These are phyloP conservation scores for Amblyraja radiata DNA, from an alignment of 2,797 vertebrate genomes.

Conservation along the genomic window DNA sequence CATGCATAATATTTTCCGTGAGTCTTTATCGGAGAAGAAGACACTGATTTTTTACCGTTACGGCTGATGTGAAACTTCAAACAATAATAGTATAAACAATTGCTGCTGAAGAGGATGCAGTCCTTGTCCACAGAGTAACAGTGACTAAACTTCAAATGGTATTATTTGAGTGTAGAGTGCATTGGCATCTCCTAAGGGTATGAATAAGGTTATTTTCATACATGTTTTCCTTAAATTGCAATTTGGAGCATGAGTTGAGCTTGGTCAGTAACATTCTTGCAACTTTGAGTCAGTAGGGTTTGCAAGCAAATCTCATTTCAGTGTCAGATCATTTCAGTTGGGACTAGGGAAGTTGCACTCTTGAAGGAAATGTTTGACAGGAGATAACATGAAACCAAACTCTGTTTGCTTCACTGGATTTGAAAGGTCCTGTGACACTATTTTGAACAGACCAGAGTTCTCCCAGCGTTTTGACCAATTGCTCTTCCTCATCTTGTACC, in stretches of 20 bases:
- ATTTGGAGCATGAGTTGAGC: neutral
- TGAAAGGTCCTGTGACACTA: neutral
- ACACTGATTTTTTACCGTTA: neutral
- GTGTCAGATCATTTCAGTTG: neutral
- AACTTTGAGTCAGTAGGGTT: neutral
- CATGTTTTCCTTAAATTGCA: neutral
- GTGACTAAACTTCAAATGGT: neutral
- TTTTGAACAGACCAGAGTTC: neutral
- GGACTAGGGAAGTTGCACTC: neutral
- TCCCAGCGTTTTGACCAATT: neutral
- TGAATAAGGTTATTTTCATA: neutral
- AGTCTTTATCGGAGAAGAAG: neutral
- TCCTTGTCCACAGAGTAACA: neutral
- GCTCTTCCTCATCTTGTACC: neutral
- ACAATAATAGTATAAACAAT: neutral
- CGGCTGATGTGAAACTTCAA: neutral
- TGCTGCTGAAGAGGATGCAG: neutral
- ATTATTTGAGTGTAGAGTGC: too few species aligned
- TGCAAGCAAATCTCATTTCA: neutral
- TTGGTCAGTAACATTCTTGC: neutral
- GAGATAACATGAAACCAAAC: neutral
- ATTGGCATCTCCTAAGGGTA: neutral
- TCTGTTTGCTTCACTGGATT: neutral
- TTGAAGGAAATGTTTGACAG: neutral
- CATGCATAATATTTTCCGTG: neutral